These are phyloP conservation scores for Otolemur garnettii DNA, from an alignment of 2,113 vertebrate genomes.

Conservation along the genomic window DNA sequence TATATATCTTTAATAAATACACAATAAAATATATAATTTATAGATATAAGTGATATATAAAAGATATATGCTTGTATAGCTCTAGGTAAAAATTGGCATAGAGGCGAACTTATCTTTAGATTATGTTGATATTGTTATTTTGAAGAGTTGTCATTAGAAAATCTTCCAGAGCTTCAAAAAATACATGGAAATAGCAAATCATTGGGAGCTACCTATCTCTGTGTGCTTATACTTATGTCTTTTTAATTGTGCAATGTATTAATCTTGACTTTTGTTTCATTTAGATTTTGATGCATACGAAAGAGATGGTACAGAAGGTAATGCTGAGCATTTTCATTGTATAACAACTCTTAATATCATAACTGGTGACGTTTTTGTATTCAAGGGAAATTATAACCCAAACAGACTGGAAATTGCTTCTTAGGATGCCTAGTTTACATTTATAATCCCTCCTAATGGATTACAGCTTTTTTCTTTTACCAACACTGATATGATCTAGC, in stretches of 20 bases:
- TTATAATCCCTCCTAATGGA: conserved; percentile 89
- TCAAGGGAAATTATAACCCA: conserved; percentile 85
- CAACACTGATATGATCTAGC: conserved; percentile 88
- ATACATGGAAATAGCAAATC: conserved; percentile 79
- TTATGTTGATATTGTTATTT: conserved; percentile 55
- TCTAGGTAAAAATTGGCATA: conserved; percentile 56
- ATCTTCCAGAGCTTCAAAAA: conserved; percentile 75
- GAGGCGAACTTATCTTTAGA: conserved; percentile 50
- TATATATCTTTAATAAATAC: too few relatives aligned
- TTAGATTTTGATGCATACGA: conserved; percentile 99
- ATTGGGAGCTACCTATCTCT: conserved; percentile 81
- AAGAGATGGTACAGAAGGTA: conserved; percentile 99
- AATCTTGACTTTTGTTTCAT: conserved; percentile 81
- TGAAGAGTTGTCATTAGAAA: conserved; percentile 57
- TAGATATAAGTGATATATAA: neutral
- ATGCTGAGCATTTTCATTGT: conserved; percentile 85
- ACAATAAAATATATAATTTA: too few relatives aligned
- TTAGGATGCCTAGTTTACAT: conserved; percentile 88
- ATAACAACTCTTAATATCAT: conserved; percentile 84
- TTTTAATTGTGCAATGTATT: conserved; percentile 84
- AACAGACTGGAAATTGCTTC: conserved; percentile 87
- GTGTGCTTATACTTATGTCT: conserved; percentile 79
- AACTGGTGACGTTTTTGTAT: conserved; percentile 84
- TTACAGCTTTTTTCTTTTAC: conserved; percentile 88
- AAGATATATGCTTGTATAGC: neutral